These are phyloP conservation scores for Hemicentrotus pulcherrimus DNA, from an alignment of 35 echinoderm and acorn worm species.

Conservation along the genomic window DNA sequence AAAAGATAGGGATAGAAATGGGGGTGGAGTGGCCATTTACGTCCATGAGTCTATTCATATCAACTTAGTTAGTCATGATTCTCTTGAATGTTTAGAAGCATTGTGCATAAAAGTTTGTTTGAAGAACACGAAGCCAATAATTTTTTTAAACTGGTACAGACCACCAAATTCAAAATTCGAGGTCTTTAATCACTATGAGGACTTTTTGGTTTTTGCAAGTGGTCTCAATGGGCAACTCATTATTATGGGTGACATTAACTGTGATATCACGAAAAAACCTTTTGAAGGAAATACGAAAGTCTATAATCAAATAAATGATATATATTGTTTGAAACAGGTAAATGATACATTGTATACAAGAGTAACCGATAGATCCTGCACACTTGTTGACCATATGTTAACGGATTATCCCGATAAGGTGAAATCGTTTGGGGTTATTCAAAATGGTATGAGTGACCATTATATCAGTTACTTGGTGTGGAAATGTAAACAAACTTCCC, in stretches of 20 bases:
- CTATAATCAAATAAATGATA: neutral
- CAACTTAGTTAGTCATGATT: neutral
- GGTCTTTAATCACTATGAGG: neutral
- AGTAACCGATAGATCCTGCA: neutral
- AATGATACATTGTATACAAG: neutral
- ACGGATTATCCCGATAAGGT: neutral
- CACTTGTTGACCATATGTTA: neutral
- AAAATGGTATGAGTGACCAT: neutral
- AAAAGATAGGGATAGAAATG: neutral
- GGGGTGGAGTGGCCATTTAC: neutral
- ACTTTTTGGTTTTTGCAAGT: neutral
- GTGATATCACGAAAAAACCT: neutral
- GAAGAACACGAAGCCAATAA: neutral
- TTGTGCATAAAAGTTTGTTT: neutral
- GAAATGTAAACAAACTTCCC: neutral
- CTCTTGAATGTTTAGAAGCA: neutral
- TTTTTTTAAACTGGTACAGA: neutral
- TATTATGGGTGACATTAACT: neutral
- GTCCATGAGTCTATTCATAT: neutral
- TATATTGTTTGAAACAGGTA: neutral
- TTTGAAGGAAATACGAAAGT: neutral
- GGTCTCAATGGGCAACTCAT: neutral
- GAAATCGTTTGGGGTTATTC: neutral
- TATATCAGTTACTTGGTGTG: neutral
- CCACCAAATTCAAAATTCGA: neutral